A percentile compares a stretch with the other conserved stretches of the same genome.
Evolutionary conservation across 2,113 vertebrate genomes (phyloP).

Genomic region (Paratilapia polleni): DNA sequence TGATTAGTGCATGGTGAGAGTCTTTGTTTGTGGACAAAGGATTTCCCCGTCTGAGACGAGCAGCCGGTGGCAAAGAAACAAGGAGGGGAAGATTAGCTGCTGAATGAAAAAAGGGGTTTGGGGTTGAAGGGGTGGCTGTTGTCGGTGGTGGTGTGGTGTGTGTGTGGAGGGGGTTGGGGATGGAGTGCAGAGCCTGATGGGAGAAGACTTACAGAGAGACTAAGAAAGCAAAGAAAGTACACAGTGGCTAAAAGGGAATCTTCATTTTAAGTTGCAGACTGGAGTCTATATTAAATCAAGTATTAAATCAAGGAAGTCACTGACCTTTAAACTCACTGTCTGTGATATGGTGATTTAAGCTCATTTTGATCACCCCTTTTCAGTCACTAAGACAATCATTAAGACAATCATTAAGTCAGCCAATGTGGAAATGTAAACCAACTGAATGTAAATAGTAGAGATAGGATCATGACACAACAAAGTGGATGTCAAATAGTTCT

Average conservation of each 20-base stretch:
- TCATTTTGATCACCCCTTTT: slow-evolving; percentile 5
- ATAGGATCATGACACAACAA: not conserved
- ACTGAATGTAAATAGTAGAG: slow-evolving; percentile 2
- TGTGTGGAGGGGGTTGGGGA: not conserved
- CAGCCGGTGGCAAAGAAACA: slow-evolving; percentile 49
- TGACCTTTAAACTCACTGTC: not conserved
- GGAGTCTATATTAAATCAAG: not conserved
- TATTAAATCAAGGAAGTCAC: not conserved
- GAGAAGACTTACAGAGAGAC: not conserved
- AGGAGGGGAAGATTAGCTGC: slow-evolving; percentile 48
- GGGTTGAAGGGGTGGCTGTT: not conserved
- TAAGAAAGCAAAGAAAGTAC: not conserved
- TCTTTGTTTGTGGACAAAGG: slow-evolving; percentile 74
- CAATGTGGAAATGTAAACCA: slow-evolving; percentile 7
- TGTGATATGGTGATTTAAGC: slow-evolving; percentile 4
- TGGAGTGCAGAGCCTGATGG: not conserved
- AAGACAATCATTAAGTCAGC: not conserved
- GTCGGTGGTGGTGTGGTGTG: not conserved
- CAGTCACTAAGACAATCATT: not conserved
- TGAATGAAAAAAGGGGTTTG: slow-evolving; percentile 22
- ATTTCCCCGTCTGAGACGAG: slow-evolving; percentile 64
- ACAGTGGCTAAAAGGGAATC: not conserved
- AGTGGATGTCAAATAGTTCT: not conserved
- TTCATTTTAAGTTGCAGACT: not conserved
- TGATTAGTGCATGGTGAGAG: slow-evolving; percentile 50